phyloP scores from a whole-genome alignment of 2,797 vertebrate species.

The Hephaestus fuliginosus region DNA sequence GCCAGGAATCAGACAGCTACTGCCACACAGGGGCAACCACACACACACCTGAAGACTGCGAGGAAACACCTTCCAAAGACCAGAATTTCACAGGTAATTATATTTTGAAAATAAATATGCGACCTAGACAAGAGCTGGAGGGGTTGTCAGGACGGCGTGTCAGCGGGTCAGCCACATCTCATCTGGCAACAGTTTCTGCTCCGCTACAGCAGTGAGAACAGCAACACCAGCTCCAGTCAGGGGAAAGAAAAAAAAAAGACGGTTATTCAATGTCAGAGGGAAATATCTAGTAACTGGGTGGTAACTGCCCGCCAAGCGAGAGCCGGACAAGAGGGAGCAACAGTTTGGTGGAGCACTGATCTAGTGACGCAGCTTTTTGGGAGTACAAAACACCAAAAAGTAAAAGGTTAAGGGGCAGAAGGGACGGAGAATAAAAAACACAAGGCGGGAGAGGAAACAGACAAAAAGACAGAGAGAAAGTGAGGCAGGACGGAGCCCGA shows the following conservation, averaged over 20 bases:
- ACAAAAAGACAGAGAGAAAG: constrained; percentile 46
- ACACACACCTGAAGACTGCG: constrained; percentile 35
- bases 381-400: constrained; percentile 25
- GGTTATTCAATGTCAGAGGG: constrained; percentile 64
- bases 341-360: constrained; percentile 20
- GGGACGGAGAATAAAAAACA: constrained; percentile 18
- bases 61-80: constrained; percentile 38
- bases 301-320: constrained; percentile 40
- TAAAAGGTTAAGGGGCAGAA: constrained; percentile 40
- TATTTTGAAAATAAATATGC: constrained; percentile 66
- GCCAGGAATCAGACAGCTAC: constrained; percentile 64
- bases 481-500: constrained; percentile 38
- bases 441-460: constrained; percentile 38
- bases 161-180: constrained; percentile 71
- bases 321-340: constrained; percentile 23
- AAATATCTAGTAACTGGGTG: constrained; percentile 69
- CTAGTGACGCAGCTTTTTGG: constrained; percentile 41
- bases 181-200: constrained; percentile 77
- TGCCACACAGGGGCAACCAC: constrained; percentile 38
- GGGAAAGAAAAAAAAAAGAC: constrained; percentile 32
- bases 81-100: constrained; percentile 70
- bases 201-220: constrained; percentile 20
- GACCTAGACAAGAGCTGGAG: constrained; percentile 61
- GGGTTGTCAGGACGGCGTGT: constrained; percentile 38
- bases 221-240: constrained; percentile 41